Percentiles rank a stretch among this genome's conserved stretches.
Evolutionary conservation across 2,888 invertebrate species (phyloP).

Genomic region (Agonopterix subpropinquella): DNA sequence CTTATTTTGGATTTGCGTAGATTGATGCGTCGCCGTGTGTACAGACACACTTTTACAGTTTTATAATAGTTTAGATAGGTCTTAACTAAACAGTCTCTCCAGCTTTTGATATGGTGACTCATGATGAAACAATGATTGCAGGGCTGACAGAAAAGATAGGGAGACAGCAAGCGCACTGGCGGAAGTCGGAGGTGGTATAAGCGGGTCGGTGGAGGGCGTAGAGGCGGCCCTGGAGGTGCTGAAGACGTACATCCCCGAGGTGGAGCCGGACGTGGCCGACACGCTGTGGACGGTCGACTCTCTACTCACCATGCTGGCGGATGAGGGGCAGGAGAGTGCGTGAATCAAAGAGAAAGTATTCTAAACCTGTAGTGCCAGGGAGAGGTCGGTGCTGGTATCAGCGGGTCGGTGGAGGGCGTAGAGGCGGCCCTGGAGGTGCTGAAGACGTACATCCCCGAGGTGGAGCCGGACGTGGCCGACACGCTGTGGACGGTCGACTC

Average conservation of each 20-base stretch:
- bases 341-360: too few relatives aligned
- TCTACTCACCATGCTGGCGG: conserved; percentile 51
- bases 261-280: conserved; percentile 53
- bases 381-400: conserved; percentile 56
- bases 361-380: conserved; percentile 14
- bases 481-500: conserved; percentile 64
- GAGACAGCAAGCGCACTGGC: conserved; percentile 58
- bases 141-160: conserved; percentile 43
- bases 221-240: conserved; percentile 55
- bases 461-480: conserved; percentile 53
- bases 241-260: conserved; percentile 49
- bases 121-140: conserved; percentile 12
- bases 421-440: conserved; percentile 55
- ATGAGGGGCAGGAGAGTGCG: conserved; percentile 31
- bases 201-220: conserved; percentile 48
- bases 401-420: conserved; percentile 48
- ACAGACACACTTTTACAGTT: too few relatives aligned
- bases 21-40: too few relatives aligned
- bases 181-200: conserved; percentile 52
- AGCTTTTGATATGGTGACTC: too few relatives aligned
- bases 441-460: conserved; percentile 49
- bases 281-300: conserved; percentile 64
- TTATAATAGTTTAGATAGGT: too few relatives aligned
- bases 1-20: too few relatives aligned
- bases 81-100: too few relatives aligned